phyloP scores from a whole-genome alignment of 2,113 vertebrate genomes.

The Anoplopoma fimbria region DNA sequence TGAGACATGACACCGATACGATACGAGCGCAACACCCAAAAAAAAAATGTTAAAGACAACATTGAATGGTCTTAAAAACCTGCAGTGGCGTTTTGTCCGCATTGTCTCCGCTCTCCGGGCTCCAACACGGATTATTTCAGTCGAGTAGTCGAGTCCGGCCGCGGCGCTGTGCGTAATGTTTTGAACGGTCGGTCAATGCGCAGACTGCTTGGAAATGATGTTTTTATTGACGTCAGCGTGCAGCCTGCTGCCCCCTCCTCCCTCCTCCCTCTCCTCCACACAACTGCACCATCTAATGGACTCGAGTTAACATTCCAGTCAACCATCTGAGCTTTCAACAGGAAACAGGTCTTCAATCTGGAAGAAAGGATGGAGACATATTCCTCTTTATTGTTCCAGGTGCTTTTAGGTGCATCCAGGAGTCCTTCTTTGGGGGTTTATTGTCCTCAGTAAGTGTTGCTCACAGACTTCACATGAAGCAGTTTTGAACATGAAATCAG shows the following conservation, averaged over 20 bases:
- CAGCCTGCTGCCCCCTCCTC: constrained; percentile 52
- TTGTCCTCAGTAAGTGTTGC: neutral
- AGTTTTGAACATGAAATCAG: neutral
- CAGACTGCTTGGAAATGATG: constrained; percentile 80
- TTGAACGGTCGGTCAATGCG: constrained; percentile 79
- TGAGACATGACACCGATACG: constrained; percentile 78
- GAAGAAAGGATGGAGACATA: neutral
- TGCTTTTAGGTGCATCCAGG: neutral
- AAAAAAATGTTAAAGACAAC: constrained; percentile 73
- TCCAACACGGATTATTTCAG: constrained; percentile 56
- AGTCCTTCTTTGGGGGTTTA: neutral
- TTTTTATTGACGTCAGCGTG: constrained; percentile 82
- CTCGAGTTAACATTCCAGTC: constrained; percentile 59
- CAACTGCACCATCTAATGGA: constrained; percentile 78
- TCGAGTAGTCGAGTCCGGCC: constrained; percentile 67
- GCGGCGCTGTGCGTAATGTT: constrained; percentile 80
- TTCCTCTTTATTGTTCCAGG: neutral
- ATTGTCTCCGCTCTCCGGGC: constrained; percentile 43
- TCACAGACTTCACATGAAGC: neutral
- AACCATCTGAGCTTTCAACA: constrained; percentile 42
- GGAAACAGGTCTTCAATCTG: neutral
- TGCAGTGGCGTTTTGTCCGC: constrained; percentile 66
- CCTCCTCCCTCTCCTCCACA: constrained; percentile 27
- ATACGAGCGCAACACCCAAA: constrained; percentile 73
- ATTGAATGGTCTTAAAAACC: constrained; percentile 76